phyloP scores from a whole-genome alignment of 2,797 vertebrate species.

The Myripristis jacobus region DNA sequence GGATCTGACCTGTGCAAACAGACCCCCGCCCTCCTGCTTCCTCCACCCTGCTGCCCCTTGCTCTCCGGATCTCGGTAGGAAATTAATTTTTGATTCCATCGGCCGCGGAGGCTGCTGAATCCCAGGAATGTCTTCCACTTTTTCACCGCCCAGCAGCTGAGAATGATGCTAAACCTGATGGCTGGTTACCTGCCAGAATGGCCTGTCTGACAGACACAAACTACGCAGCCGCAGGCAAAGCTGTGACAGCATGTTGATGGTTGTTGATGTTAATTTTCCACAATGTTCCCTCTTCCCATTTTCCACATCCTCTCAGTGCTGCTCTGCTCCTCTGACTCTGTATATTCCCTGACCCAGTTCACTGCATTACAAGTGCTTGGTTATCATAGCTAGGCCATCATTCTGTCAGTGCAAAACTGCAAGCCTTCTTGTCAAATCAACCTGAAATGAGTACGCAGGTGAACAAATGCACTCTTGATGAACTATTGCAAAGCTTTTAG shows the following conservation, averaged over 20 bases:
- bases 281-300: neutral
- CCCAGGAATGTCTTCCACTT: neutral
- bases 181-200: too few relatives aligned
- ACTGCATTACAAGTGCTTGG: constrained; percentile 36
- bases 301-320: neutral
- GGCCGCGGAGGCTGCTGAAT: neutral
- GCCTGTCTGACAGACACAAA: too few relatives aligned
- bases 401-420: constrained; percentile 41
- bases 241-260: neutral
- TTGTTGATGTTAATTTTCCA: neutral
- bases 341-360: constrained; percentile 61
- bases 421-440: constrained; percentile 50
- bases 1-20: constrained; percentile 45
- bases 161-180: neutral
- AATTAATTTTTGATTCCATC: constrained; percentile 19
- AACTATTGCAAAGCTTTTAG: too few relatives aligned
- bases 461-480: too few relatives aligned
- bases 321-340: constrained; percentile 28
- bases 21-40: constrained; percentile 20
- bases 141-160: neutral
- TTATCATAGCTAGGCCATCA: constrained; percentile 36
- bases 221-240: too few relatives aligned
- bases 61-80: constrained; percentile 14
- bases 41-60: constrained; percentile 15
- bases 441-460: too few relatives aligned